These are phyloP conservation scores for Acrocephalus scirpaceus DNA, from an alignment of 2,797 vertebrate species.

Conservation along the genomic window DNA sequence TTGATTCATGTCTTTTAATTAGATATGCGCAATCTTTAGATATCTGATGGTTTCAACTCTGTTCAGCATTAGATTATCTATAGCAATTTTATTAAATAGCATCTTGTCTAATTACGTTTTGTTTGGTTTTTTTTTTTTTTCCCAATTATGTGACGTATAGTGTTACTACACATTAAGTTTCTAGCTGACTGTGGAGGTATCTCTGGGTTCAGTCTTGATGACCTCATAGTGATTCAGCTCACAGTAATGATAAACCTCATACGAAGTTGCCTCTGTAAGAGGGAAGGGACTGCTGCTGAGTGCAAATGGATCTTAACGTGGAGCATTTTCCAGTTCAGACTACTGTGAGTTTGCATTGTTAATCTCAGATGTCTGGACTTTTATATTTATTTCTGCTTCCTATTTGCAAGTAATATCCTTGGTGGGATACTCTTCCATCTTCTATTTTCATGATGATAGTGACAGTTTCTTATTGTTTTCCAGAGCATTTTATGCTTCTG, in stretches of 20 bases:
- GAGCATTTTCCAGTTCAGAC: not conserved
- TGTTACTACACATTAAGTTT: not conserved
- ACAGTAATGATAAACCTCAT: not conserved
- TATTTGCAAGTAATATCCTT: not conserved
- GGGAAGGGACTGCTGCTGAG: not conserved
- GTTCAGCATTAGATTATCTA: not conserved
- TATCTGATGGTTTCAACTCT: not conserved
- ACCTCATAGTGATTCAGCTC: conserved; percentile 18
- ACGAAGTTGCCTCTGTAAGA: not conserved
- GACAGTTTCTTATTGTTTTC: not conserved
- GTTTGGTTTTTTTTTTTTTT: not conserved
- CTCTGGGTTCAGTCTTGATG: not conserved
- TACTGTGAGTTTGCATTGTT: rapidly evolving
- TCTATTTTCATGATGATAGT: not conserved
- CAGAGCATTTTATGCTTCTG: not conserved
- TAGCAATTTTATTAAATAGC: not conserved
- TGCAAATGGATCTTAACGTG: not conserved
- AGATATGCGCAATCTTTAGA: not conserved
- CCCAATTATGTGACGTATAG: not conserved
- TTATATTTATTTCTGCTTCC: not conserved
- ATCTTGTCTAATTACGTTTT: not conserved
- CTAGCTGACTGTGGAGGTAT: not conserved
- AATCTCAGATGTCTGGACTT: not conserved
- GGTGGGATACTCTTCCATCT: not conserved
- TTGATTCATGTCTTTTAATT: not conserved